Base-by-base conservation (phyloP, 2,113 vertebrate species). In the Anarhynchus alexandrinus region DNA sequence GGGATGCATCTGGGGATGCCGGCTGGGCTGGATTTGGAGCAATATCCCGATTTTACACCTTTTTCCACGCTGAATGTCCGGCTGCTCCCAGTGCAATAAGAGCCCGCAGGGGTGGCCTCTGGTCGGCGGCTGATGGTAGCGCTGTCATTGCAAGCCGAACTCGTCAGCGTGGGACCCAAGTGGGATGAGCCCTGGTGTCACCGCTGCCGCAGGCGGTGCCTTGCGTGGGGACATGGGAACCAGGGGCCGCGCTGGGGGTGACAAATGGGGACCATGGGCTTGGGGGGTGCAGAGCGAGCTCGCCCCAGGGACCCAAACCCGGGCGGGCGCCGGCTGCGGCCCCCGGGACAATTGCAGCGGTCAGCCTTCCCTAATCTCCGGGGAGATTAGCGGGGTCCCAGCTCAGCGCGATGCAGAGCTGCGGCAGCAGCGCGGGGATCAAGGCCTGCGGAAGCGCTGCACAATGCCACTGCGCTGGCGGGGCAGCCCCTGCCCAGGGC, bases 351-450 rank as follows among this genome's bases (percentile, higher is more conserved):
- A 85, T 32, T 57, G 82, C 61, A 66, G 70, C 78, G 14, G 88
- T 93, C 96, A 97, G 81, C 94, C 70, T 74, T 93, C 80, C 80
- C n/a, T 97, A 95, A 97, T 97, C 96, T 96, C 94, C 5, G 1
- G 20, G 9, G 93, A 83, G 96, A 97, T 97, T 95, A 97, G 90
- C 7, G 5, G 70, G 72, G 77, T 95, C 96, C 82, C 94, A 92
- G 64, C 90, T 96, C 97, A 93, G 96, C 95, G 11, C 34, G n/a
- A 88, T 82, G 92, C 82, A 16, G 84, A 54, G 90, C 82, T 1
- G 14, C 2, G 9, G 93, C 66, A 51, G 74, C 29, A 3, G 57
- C 6, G 2, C 2, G 11, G 54, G 67, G 82, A 92, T 79, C 70
- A 96, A 88, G 82, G 52, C 22, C 82, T 72, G 87, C 29, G 45